A percentile compares a stretch with the other conserved stretches of the same genome.
Conservation (phyloP, 2,797 vertebrate species). For the Scomberomorus guttatus region DNA sequence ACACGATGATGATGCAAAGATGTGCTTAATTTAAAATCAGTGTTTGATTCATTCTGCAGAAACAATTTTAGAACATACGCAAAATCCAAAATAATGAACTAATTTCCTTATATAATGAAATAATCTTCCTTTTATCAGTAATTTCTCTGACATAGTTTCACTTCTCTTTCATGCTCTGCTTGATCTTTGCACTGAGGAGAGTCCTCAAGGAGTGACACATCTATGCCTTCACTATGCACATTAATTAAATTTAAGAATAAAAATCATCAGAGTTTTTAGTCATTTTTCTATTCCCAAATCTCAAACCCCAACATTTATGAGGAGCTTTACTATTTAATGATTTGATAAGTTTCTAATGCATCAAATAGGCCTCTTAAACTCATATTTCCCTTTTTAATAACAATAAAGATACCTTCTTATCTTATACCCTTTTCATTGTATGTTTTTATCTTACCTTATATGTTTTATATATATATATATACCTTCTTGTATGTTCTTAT, state of each 20-base stretch:
- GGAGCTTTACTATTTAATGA: background rate
- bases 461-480: no score
- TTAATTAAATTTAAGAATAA: conserved; percentile 16
- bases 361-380: background rate
- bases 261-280: background rate
- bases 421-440: no score
- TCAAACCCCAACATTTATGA: conserved; percentile 13
- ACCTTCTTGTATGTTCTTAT: no score
- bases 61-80: background rate
- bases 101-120: background rate
- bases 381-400: no score
- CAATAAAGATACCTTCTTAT: no score
- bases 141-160: background rate
- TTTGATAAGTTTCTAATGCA: background rate
- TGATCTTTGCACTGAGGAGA: conserved; percentile 3
- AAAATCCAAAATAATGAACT: background rate
- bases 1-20: background rate
- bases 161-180: background rate
- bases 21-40: background rate
- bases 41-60: background rate
- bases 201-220: background rate
- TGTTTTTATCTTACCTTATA: no score
- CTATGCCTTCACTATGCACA: background rate
- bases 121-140: background rate
- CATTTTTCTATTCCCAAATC: background rate